A percentile compares a stretch with the other conserved stretches of the same genome.
phyloP scores from a whole-genome alignment of 2,888 invertebrate species.

The Aphidoletes aphidimyza region DNA sequence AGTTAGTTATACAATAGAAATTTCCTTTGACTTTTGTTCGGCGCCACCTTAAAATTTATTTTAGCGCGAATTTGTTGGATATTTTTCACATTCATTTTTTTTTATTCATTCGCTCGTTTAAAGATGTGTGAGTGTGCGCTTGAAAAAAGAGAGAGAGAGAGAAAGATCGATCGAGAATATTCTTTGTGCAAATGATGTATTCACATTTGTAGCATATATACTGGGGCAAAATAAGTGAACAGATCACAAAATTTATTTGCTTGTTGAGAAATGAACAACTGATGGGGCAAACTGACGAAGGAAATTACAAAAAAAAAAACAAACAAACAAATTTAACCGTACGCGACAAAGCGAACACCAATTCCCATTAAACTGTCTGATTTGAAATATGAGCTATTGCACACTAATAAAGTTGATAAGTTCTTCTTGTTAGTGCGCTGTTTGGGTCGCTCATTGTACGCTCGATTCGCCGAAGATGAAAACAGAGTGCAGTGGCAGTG shows the following conservation, averaged over 20 bases:
- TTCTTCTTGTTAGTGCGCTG: neutral
- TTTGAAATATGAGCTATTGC: slow-evolving; percentile 24
- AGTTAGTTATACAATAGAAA: slow-evolving; percentile 17
- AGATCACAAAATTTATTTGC: neutral
- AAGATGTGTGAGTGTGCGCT: slow-evolving; percentile 2
- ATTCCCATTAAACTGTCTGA: slow-evolving; percentile 40
- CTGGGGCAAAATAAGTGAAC: neutral
- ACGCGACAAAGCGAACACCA: slow-evolving; percentile 27
- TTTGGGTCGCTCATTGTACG: too few species aligned
- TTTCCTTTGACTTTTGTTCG: slow-evolving; percentile 32
- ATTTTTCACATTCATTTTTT: neutral
- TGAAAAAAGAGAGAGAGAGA: too few species aligned
- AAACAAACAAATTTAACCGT: neutral
- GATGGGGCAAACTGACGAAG: neutral
- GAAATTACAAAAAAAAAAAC: neutral
- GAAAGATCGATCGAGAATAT: neutral
- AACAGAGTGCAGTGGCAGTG: too few species aligned
- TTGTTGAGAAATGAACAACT: neutral
- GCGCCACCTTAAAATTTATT: slow-evolving; percentile 44
- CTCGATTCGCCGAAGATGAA: too few species aligned
- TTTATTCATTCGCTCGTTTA: neutral
- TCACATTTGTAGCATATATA: neutral
- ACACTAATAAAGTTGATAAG: neutral
- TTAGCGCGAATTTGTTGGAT: neutral
- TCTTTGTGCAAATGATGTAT: neutral